phyloP scores from a whole-genome alignment of 2,113 vertebrate genomes.

The Melanerpes aurifrons region DNA sequence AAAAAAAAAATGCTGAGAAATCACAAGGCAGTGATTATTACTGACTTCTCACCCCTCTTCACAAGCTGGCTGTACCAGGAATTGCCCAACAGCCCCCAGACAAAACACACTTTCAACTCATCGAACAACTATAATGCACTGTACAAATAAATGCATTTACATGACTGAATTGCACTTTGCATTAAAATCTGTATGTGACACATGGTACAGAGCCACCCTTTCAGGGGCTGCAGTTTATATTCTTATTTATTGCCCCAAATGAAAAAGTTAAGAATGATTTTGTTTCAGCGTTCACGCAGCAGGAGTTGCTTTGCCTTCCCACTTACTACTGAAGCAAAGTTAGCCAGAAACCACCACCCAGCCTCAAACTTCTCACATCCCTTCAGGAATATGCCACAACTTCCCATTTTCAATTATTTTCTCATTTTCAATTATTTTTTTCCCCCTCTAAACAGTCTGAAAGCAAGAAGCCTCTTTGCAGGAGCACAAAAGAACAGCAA shows the following conservation, averaged over 20 bases:
- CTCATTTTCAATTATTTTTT: background rate
- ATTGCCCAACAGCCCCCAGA: background rate
- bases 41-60: slow-evolving; percentile 1
- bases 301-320: slow-evolving; percentile 1
- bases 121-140: background rate
- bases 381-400: background rate
- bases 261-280: slow-evolving; percentile 24
- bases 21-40: slow-evolving; percentile 29
- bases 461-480: background rate
- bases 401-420: background rate
- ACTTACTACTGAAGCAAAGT: background rate
- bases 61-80: background rate
- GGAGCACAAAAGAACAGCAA: background rate
- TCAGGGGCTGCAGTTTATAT: background rate
- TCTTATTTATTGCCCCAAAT: background rate
- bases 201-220: background rate
- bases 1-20: background rate
- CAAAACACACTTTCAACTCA: slow-evolving; percentile 2
- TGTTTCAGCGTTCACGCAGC: background rate
- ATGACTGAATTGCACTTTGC: background rate
- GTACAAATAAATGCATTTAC: background rate
- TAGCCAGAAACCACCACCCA: slow-evolving; percentile 47
- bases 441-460: background rate
- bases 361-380: background rate
- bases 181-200: background rate